These are phyloP conservation scores for Channa maculata DNA, from an alignment of 2,113 vertebrate genomes.

Conservation along the genomic window DNA sequence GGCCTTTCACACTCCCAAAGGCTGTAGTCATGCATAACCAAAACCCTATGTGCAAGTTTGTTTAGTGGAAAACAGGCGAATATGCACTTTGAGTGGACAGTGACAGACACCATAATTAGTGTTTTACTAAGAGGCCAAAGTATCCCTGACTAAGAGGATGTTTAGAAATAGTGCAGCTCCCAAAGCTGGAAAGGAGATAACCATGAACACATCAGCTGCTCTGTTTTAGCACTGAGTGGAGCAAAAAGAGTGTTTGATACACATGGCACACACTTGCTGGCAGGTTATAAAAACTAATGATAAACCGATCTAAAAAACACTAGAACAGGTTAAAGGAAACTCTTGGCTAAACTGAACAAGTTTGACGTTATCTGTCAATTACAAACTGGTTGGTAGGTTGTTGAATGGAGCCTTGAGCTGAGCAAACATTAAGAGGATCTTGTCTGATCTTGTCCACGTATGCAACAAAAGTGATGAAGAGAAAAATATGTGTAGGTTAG, in stretches of 20 bases:
- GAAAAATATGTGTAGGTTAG: too few species aligned
- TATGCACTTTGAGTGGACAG: constrained; percentile 16
- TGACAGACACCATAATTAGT: constrained; percentile 51
- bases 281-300: too few species aligned
- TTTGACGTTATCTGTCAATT: too few species aligned
- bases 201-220: background rate
- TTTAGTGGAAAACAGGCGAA: constrained; percentile 50
- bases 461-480: too few species aligned
- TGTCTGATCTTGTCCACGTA: too few species aligned
- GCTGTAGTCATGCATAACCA: constrained; percentile 51
- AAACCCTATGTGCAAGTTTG: constrained; percentile 59
- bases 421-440: too few species aligned
- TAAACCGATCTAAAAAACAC: background rate
- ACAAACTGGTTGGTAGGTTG: too few species aligned
- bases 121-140: constrained; percentile 24
- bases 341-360: too few species aligned
- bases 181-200: constrained; percentile 12
- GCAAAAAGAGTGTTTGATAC: background rate
- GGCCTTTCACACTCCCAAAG: constrained; percentile 35
- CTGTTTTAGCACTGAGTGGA: background rate
- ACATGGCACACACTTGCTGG: too few species aligned
- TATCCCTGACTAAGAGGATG: constrained; percentile 38
- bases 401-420: too few species aligned
- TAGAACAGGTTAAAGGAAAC: background rate
- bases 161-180: constrained; percentile 2